Conservation (phyloP, 35 echinoderm and acorn worm species). For the Eucidaris tribuloides region DNA sequence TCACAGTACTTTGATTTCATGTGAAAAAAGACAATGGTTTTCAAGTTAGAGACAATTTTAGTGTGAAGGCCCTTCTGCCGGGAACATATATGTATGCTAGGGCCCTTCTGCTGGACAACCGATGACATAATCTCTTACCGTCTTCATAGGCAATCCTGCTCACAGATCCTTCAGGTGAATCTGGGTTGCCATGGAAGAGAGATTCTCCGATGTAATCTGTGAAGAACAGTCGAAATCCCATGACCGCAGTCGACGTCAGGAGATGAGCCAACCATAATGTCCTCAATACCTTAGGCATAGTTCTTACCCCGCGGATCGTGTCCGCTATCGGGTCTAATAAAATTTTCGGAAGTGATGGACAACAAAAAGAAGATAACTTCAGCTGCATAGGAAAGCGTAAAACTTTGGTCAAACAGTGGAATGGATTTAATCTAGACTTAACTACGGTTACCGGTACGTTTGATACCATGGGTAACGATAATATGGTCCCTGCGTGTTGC, state of each 20-base stretch:
- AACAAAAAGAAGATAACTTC: not conserved
- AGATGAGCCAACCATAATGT: slow-evolving; percentile 71
- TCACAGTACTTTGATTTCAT: no score
- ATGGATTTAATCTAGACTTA: not conserved
- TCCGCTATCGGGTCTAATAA: not conserved
- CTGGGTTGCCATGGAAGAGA: slow-evolving; percentile 83
- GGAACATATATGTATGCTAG: no score
- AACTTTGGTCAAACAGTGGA: not conserved
- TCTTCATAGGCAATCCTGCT: slow-evolving; percentile 63
- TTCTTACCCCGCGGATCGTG: slow-evolving; percentile 40
- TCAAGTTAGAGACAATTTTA: no score
- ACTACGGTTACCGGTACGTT: not conserved
- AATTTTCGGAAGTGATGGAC: not conserved
- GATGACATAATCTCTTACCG: no score
- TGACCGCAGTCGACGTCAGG: slow-evolving; percentile 74
- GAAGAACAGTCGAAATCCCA: slow-evolving; percentile 92
- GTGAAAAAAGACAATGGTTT: no score
- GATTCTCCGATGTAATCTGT: slow-evolving; percentile 89
- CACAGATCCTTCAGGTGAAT: slow-evolving; percentile 24
- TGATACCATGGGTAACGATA: no score
- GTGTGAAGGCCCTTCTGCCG: no score
- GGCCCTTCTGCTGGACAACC: no score
- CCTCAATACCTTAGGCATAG: slow-evolving; percentile 70
- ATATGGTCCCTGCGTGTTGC: not conserved
- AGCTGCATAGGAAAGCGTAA: no score